phyloP scores from a whole-genome alignment of 2,888 invertebrate genomes.

The Eristalis tenax region DNA sequence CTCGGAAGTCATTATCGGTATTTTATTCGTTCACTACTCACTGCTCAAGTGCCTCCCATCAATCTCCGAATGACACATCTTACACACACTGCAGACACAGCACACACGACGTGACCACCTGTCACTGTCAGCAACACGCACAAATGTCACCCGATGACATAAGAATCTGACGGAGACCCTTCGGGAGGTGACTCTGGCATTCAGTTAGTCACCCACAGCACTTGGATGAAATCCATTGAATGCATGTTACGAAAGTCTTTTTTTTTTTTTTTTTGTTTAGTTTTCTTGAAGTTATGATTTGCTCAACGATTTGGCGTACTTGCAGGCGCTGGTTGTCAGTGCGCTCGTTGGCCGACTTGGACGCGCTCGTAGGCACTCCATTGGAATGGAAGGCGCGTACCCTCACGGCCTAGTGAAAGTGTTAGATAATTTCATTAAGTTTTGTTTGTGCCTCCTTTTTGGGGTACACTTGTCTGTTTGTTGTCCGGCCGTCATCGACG shows the following conservation, averaged over 20 bases:
- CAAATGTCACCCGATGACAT: slow-evolving; percentile 42
- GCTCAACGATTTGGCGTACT: slow-evolving; percentile 36
- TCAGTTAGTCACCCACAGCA: slow-evolving; percentile 39
- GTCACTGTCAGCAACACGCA: not conserved
- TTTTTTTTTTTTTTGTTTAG: slow-evolving; percentile 26
- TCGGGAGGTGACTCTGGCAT: slow-evolving; percentile 14
- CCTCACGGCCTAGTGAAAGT: slow-evolving; percentile 53
- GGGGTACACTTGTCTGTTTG: slow-evolving; percentile 20
- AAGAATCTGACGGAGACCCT: slow-evolving; percentile 45
- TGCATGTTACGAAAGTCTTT: slow-evolving; percentile 37
- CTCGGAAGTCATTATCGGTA: slow-evolving; percentile 27
- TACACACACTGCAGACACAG: not conserved
- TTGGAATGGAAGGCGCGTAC: slow-evolving; percentile 11
- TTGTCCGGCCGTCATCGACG: slow-evolving; percentile 6
- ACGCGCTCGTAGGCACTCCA: slow-evolving; percentile 1
- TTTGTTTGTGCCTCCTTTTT: slow-evolving; percentile 35
- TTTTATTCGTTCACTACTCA: slow-evolving; percentile 9
- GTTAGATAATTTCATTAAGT: slow-evolving; percentile 64
- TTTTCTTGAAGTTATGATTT: slow-evolving; percentile 45
- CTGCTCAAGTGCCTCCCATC: slow-evolving; percentile 24
- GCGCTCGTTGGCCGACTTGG: not conserved
- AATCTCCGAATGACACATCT: slow-evolving; percentile 5
- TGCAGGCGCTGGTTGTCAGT: not conserved
- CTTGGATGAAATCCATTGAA: not conserved
- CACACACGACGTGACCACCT: not conserved